phyloP scores from a whole-genome alignment of 2,797 vertebrate species.

The Brachymystax lenok region DNA sequence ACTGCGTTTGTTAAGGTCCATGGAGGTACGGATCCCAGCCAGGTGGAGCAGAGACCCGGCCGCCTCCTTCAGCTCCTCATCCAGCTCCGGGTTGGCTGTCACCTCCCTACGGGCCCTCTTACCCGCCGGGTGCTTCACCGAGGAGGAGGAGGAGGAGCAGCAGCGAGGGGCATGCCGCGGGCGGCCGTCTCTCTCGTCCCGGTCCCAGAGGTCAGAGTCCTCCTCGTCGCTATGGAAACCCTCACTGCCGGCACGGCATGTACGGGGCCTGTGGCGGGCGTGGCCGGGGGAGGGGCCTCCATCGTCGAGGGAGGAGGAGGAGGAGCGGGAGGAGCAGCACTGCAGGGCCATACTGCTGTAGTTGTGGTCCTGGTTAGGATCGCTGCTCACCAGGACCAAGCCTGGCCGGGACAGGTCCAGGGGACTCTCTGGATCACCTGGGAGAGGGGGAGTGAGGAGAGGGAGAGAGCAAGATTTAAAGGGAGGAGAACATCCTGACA shows the following conservation, averaged over 20 bases:
- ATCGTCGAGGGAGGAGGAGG: constrained; percentile 87
- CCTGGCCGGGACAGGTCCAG: constrained; percentile 81
- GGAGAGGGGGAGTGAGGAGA: constrained; percentile 12
- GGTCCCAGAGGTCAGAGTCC: constrained; percentile 85
- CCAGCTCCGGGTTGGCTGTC: constrained; percentile 85
- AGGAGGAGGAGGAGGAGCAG: constrained; percentile 54
- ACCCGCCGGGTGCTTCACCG: constrained; percentile 73
- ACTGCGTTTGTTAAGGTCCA: constrained; percentile 89
- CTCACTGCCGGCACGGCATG: constrained; percentile 86
- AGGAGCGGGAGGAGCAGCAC: constrained; percentile 86
- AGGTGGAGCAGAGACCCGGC: constrained; percentile 96
- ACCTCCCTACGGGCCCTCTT: constrained; percentile 79
- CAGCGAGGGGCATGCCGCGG: constrained; percentile 47
- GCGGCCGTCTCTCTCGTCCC: constrained; percentile 74
- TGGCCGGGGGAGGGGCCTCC: constrained; percentile 79
- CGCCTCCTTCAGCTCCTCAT: constrained; percentile 97
- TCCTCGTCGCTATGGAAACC: constrained; percentile 94
- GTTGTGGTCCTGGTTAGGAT: constrained; percentile 97
- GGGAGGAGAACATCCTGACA: neutral
- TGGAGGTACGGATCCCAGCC: constrained; percentile 91
- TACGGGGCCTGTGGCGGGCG: constrained; percentile 71
- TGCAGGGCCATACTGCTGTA: constrained; percentile 92
- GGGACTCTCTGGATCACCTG: constrained; percentile 80
- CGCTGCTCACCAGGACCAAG: constrained; percentile 81
- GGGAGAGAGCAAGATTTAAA: neutral